Conservation (phyloP, 2,888 invertebrate genomes). For the Bembecia ichneumoniformis region DNA sequence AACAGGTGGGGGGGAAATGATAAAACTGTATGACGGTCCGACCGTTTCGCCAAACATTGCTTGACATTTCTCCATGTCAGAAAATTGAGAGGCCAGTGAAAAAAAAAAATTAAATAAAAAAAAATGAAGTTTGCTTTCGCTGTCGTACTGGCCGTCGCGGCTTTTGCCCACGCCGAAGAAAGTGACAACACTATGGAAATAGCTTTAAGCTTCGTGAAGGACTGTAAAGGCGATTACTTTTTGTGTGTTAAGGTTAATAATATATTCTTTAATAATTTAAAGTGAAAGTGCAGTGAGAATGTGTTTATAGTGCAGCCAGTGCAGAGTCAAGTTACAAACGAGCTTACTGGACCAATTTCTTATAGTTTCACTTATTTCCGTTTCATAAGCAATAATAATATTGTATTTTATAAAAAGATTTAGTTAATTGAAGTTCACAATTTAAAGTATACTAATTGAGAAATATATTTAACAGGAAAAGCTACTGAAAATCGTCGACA, state of each 20-base stretch:
- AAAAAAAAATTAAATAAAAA: slow-evolving; percentile 21
- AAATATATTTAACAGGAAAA: slow-evolving; percentile 71
- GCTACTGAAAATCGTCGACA: slow-evolving; percentile 78
- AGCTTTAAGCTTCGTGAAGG: slow-evolving; percentile 78
- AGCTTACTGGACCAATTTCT: slow-evolving; percentile 16
- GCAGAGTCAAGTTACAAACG: slow-evolving; percentile 18
- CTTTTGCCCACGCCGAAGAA: slow-evolving; percentile 51
- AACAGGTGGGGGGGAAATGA: slow-evolving; percentile 50
- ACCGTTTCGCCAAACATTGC: slow-evolving; percentile 51
- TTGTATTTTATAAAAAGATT: neutral
- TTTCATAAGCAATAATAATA: neutral
- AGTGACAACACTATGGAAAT: slow-evolving; percentile 73
- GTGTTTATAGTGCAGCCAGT: slow-evolving; percentile 24
- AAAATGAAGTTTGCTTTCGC: slow-evolving; percentile 47
- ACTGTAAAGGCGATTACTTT: slow-evolving; percentile 78
- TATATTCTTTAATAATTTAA: slow-evolving; percentile 19
- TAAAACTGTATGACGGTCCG: slow-evolving; percentile 59
- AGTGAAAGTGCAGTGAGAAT: slow-evolving; percentile 57
- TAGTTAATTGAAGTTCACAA: neutral
- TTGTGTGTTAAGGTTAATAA: slow-evolving; percentile 81
- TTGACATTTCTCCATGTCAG: slow-evolving; percentile 60
- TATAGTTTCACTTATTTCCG: slow-evolving; percentile 19
- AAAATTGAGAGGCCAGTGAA: slow-evolving; percentile 32
- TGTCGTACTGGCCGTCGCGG: slow-evolving; percentile 49
- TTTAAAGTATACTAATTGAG: slow-evolving; percentile 4